Evolutionary conservation across 2,888 invertebrate species (phyloP), one percentile per base, ranked within the genome.

Genomic region (Pyrrhosoma nymphula): DNA sequence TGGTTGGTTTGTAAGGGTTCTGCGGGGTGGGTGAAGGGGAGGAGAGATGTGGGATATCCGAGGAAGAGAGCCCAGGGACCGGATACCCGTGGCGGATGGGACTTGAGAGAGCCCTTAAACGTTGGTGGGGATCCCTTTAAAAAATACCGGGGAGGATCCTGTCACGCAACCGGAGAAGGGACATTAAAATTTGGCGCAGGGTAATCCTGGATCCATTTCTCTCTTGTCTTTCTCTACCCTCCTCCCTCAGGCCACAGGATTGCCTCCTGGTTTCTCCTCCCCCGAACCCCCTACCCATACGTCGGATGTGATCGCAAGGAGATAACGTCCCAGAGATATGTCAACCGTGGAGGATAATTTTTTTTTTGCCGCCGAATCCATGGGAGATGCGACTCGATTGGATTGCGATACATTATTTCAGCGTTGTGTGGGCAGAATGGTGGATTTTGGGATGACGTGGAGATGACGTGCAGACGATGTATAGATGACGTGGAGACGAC

Each of bases 331-430:
- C 47, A 26, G 69, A 69, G 26, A 69, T 26, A 69, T 69, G 69
- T 69, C 69, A 69, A 26, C n/a, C 69, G 69, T 26, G 60, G 60
- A 20, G 60, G 16, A 18, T 18, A 2, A n/a, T 69, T 0, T 8
- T 26, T 69, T 26, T n/a, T 69, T 69, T 69, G 69, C n/a, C 69
- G 10, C n/a, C 69, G n/a, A 69, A 69, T 69, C 69, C 69, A n/a
- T 69, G 26, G 10, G 69, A 69, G n/a, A 26, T 10, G 12, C 60
- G 60, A n/a, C 26, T 69, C 69, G n/a, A 69, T 69, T 6, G 4
- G n/a, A 69, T 69, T 69, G 69, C 69, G 69, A 69, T 23, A 69
- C 69, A 69, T 69, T 69, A 69, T 69, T 69, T 69, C 69, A 69
- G 12, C 26, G 69, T 69, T 26, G 26, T n/a, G 23, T n/a, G 69